These are phyloP conservation scores for Drosophila kambysellisi DNA, from an alignment of 2,888 invertebrate genomes.

Conservation along the genomic window DNA sequence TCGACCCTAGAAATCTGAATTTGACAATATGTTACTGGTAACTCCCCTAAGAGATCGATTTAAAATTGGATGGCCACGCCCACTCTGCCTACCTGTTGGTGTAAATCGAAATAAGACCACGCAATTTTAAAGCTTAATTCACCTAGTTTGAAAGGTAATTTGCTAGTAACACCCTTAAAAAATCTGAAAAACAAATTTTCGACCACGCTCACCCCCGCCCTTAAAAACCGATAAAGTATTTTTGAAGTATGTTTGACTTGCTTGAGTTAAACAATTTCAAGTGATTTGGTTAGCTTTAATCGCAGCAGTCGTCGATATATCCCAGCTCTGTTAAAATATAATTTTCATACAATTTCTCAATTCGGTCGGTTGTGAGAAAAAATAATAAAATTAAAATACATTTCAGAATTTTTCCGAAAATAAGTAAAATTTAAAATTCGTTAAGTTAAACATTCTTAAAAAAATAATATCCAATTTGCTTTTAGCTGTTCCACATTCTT, in stretches of 20 bases:
- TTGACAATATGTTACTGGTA: too few species aligned
- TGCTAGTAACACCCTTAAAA: too few species aligned
- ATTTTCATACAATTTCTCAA: constrained; percentile 52
- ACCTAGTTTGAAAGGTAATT: too few species aligned
- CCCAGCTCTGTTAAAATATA: background rate
- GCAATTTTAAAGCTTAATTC: too few species aligned
- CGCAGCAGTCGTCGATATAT: constrained; percentile 23
- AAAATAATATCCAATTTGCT: background rate
- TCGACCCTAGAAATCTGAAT: too few species aligned
- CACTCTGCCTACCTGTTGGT: too few species aligned
- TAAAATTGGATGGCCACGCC: too few species aligned
- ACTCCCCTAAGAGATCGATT: too few species aligned
- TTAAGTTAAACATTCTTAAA: background rate
- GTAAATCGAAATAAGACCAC: too few species aligned
- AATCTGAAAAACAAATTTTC: too few species aligned
- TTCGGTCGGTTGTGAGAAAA: constrained; percentile 61
- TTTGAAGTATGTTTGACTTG: background rate
- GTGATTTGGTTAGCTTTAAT: constrained; percentile 5
- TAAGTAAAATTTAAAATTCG: constrained; percentile 9
- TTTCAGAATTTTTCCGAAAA: constrained; percentile 21
- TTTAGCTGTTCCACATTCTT: background rate
- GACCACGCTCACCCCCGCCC: too few species aligned
- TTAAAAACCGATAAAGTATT: too few species aligned
- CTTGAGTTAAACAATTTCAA: background rate
- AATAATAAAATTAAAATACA: constrained; percentile 33